Conservation (phyloP, 1,140 invertebrate genomes). For the Drosophila setifemur region DNA sequence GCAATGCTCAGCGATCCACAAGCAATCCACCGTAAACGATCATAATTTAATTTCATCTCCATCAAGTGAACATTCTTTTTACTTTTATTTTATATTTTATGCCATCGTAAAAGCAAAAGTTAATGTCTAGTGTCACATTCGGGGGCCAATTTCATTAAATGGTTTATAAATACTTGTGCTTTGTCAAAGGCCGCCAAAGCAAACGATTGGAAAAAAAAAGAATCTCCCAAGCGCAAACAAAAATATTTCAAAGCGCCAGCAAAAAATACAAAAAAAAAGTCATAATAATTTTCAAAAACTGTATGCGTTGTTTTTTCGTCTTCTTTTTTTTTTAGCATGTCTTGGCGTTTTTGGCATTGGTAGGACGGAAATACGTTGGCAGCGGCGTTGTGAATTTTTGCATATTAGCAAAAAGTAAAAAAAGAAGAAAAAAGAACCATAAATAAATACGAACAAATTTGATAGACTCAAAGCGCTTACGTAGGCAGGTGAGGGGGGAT, state of each 20-base stretch:
- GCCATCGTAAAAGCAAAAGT: slow-evolving; percentile 3
- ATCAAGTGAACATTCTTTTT: slow-evolving; percentile 4
- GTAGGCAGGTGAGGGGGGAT: slow-evolving; percentile 14
- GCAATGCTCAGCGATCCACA: slow-evolving; percentile 7
- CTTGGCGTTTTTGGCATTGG: slow-evolving; percentile 64
- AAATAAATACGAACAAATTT: slow-evolving; percentile 30
- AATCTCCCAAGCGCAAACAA: slow-evolving; percentile 45
- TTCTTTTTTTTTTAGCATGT: slow-evolving; percentile 30
- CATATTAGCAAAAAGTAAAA: slow-evolving; percentile 70
- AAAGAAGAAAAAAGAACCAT: slow-evolving; percentile 47
- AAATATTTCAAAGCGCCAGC: slow-evolving; percentile 21
- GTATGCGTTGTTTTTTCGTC: slow-evolving; percentile 16
- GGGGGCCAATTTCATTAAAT: slow-evolving; percentile 44
- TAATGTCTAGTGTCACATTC: slow-evolving; percentile 38
- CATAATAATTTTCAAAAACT: slow-evolving; percentile 43
- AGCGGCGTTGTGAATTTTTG: slow-evolving; percentile 62
- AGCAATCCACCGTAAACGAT: slow-evolving; percentile 7
- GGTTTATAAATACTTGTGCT: slow-evolving; percentile 32
- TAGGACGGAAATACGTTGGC: slow-evolving; percentile 74
- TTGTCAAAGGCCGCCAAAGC: slow-evolving; percentile 15
- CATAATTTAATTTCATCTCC: slow-evolving; percentile 17
- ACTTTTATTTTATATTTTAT: slow-evolving; percentile 18
- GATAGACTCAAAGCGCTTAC: slow-evolving; percentile 63
- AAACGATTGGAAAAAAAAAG: slow-evolving; percentile 44
- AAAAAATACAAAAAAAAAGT: slow-evolving; percentile 53